Base-by-base conservation (phyloP, 2,113 vertebrate species). In the Lycaon pictus region DNA sequence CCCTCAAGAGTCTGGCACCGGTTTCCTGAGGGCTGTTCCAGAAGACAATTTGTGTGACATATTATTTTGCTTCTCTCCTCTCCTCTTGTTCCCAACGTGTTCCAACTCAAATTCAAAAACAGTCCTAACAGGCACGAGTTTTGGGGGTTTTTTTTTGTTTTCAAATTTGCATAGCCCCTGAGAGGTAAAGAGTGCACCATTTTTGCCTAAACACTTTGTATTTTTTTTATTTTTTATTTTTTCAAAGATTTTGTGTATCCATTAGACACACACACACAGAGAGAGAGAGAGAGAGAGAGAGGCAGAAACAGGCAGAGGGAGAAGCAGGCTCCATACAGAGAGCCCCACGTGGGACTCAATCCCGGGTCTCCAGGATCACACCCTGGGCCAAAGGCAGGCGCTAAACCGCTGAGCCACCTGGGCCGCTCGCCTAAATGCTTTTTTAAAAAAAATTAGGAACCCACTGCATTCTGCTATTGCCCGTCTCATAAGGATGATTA, bases 41-140 rank as follows among this genome's bases (percentile, higher is more conserved):
- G 80, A 86, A 88, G 76, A 93, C 9, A 81, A 32, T 76, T 29
- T 76, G 1, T 58, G 20, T 51, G 76, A 62, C 53, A 19, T 23
- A 60, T 74, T 81, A 81, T 25, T 93, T 84, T 93, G 62, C 43
- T 53, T 74, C 58, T 96, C 72, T 74, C 37, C 76, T 82, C 5
- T 2, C 11, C 5, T 56, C 0, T 80, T 12, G 32, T 53, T 84
- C 60, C 60, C 76, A 62, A 0, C 22, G 43, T 83, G 22, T 51
- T 19, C 53, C 63, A 93, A 81, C 27, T 12, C 53, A 74, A 51
- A 48, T 63, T 72, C 20, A 91, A 88, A 90, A 77, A 19, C 22
- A 43, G 29, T 27, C n/a, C 32, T 65, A 76, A 51, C 37, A 91
- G 53, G n/a, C 71, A 3, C 8, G 23, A 83, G 11, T 35, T 43